phyloP scores from a whole-genome alignment of 2,888 invertebrate species.

The Pardosa pseudoannulata region DNA sequence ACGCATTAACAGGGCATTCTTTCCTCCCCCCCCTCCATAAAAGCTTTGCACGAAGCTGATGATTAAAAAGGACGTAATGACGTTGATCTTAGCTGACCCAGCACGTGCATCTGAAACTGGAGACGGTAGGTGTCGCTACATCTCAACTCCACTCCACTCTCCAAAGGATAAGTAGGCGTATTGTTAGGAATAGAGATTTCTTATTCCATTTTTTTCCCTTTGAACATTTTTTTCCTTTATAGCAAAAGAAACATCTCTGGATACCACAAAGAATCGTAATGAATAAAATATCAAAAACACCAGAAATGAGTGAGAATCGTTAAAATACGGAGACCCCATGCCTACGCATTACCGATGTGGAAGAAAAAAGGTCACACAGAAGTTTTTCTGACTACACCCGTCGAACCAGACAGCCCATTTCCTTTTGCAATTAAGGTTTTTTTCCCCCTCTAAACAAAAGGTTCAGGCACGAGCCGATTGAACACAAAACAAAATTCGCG shows the following conservation, averaged over 20 bases:
- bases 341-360: slow-evolving; percentile 65
- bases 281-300: slow-evolving; percentile 27
- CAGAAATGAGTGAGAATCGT: slow-evolving; percentile 40
- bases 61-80: slow-evolving; percentile 48
- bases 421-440: slow-evolving; percentile 62
- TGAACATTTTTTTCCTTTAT: slow-evolving; percentile 34
- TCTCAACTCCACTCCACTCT: slow-evolving; percentile 52
- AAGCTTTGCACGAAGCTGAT: slow-evolving; percentile 36
- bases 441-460: slow-evolving; percentile 50
- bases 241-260: slow-evolving; percentile 27
- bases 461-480: slow-evolving; percentile 57
- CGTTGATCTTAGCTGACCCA: slow-evolving; percentile 53
- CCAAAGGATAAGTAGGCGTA: slow-evolving; percentile 57
- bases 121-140: slow-evolving; percentile 63
- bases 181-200: slow-evolving; percentile 51
- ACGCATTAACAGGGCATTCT: not conserved
- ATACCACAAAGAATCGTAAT: slow-evolving; percentile 56
- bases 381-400: slow-evolving; percentile 69
- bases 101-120: slow-evolving; percentile 64
- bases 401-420: slow-evolving; percentile 61
- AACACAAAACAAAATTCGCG: slow-evolving; percentile 38
- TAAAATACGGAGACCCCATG: slow-evolving; percentile 35
- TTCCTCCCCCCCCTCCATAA: not conserved
- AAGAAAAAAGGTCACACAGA: slow-evolving; percentile 60
- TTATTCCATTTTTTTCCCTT: slow-evolving; percentile 4